These are phyloP conservation scores for Smittia sp. DNA, from an alignment of 2,888 invertebrate genomes.

Conservation along the genomic window DNA sequence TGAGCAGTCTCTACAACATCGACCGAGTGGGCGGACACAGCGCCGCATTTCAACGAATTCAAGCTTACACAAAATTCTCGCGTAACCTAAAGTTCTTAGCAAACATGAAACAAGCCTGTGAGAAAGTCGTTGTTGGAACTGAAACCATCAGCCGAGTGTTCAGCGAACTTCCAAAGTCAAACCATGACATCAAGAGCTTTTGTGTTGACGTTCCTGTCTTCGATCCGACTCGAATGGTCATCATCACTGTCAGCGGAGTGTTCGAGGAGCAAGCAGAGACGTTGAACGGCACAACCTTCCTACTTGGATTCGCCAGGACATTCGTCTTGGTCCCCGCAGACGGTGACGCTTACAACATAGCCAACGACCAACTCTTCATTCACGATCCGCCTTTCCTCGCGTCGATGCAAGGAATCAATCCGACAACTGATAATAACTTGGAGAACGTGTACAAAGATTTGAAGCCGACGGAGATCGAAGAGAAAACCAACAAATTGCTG, in stretches of 20 bases:
- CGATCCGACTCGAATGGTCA: neutral
- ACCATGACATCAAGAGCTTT: neutral
- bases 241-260: neutral
- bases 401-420: neutral
- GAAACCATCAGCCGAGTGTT: neutral
- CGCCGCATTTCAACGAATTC: neutral
- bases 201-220: constrained; percentile 14
- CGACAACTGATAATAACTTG: neutral
- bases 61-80: neutral
- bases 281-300: neutral
- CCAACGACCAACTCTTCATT: neutral
- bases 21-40: neutral
- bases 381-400: neutral
- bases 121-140: neutral
- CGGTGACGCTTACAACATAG: neutral
- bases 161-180: neutral
- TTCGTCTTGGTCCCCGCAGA: neutral
- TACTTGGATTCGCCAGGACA: neutral
- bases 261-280: neutral
- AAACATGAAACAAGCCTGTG: neutral
- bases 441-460: neutral
- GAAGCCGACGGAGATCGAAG: neutral
- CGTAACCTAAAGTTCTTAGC: constrained; percentile 1
- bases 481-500: neutral
- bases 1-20: neutral